phyloP scores from a whole-genome alignment of 2,888 invertebrate species.

The Amphipyra berbera region DNA sequence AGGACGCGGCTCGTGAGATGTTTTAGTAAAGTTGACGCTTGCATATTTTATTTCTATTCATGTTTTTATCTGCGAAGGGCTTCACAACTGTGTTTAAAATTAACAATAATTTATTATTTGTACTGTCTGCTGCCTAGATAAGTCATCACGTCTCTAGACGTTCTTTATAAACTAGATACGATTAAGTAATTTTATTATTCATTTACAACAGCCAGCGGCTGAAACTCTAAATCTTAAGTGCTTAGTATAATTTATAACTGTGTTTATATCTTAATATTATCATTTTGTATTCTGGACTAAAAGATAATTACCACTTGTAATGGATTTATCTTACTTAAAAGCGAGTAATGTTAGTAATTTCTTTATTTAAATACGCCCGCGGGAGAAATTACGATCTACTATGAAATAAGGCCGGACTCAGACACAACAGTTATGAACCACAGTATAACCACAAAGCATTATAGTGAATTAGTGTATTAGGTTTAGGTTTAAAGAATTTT shows the following conservation, averaged over 20 bases:
- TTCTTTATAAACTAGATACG: no score
- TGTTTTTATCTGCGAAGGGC: no score
- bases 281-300: constrained; percentile 36
- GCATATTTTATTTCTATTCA: no score
- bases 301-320: constrained; percentile 50
- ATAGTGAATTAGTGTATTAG: no score
- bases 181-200: constrained; percentile 13
- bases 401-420: constrained; percentile 8
- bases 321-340: constrained; percentile 52
- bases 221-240: constrained; percentile 35
- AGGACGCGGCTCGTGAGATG: no score
- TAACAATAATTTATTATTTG: no score
- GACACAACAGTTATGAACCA: neutral
- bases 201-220: constrained; percentile 21
- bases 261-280: constrained; percentile 55
- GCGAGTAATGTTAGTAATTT: constrained; percentile 49
- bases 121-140: no score
- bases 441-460: neutral
- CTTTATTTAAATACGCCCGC: constrained; percentile 43
- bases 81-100: neutral
- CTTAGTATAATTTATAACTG: constrained; percentile 53
- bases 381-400: constrained; percentile 30
- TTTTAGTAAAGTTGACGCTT: no score
- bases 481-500: no score
- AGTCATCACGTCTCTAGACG: no score